These are phyloP conservation scores for Anas platyrhynchos DNA, from an alignment of 2,113 vertebrate genomes.

Conservation along the genomic window DNA sequence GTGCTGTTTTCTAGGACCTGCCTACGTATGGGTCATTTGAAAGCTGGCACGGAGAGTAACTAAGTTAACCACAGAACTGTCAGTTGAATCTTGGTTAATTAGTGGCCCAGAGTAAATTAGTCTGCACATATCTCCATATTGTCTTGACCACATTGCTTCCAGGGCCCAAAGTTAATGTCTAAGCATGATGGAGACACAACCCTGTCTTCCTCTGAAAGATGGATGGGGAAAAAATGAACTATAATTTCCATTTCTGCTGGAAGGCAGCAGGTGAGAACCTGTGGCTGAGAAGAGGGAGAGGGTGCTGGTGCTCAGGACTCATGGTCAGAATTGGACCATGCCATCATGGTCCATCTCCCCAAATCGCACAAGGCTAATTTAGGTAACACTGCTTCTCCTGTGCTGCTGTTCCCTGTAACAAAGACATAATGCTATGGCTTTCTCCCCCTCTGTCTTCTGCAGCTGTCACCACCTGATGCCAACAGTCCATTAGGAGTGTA, in stretches of 20 bases:
- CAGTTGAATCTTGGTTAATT: not conserved
- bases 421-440: not conserved
- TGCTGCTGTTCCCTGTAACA: not conserved
- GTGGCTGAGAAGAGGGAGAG: not conserved
- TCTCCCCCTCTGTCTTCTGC: not conserved
- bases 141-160: not conserved
- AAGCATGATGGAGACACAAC: not conserved
- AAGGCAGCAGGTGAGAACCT: not conserved
- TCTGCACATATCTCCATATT: not conserved
- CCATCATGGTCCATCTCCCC: accelerated
- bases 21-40: not conserved
- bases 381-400: not conserved
- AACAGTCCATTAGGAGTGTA: not conserved
- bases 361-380: not conserved
- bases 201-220: not conserved
- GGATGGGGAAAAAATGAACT: accelerated
- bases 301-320: accelerated
- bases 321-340: accelerated
- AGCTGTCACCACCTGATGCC: conserved; percentile 21
- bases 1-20: not conserved
- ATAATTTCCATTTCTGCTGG: not conserved
- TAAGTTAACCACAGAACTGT: not conserved
- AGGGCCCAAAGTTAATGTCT: not conserved
- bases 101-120: not conserved
- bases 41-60: not conserved